These are phyloP conservation scores for Odocoileus virginianus DNA, from an alignment of 2,113 vertebrate species.

Conservation along the genomic window DNA sequence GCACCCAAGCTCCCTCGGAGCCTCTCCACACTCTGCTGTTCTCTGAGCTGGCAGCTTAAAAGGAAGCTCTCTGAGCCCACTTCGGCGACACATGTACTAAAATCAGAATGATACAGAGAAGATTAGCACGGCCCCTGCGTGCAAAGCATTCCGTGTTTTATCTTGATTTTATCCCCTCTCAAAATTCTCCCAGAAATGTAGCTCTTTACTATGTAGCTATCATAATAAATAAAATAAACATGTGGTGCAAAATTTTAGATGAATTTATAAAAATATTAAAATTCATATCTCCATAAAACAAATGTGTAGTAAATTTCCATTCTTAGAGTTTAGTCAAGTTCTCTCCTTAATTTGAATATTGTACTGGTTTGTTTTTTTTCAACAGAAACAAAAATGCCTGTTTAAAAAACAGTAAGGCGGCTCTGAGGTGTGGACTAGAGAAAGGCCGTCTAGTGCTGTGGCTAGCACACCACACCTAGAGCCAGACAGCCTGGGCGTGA, in stretches of 20 bases:
- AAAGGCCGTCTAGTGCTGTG: background rate
- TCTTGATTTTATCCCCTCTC: background rate
- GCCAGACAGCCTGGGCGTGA: background rate
- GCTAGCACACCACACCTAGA: accelerated
- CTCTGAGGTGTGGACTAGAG: background rate
- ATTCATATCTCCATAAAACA: background rate
- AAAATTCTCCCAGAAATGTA: background rate
- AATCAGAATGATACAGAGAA: background rate
- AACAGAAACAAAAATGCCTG: background rate
- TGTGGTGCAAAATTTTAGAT: background rate
- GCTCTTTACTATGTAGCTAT: background rate
- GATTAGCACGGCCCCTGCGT: background rate
- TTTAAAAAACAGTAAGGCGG: background rate
- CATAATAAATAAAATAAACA: background rate
- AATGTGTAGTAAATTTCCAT: background rate
- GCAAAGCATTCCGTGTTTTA: background rate
- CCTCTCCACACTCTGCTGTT: background rate
- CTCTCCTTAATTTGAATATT: background rate
- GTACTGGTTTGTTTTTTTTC: background rate
- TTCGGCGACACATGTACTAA: background rate
- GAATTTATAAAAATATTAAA: background rate
- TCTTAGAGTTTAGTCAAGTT: background rate
- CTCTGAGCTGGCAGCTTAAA: background rate
- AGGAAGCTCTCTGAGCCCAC: background rate
- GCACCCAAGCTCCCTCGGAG: background rate